Base-by-base conservation (phyloP, 2,888 invertebrate genomes). In the Nemotelus pantherinus region DNA sequence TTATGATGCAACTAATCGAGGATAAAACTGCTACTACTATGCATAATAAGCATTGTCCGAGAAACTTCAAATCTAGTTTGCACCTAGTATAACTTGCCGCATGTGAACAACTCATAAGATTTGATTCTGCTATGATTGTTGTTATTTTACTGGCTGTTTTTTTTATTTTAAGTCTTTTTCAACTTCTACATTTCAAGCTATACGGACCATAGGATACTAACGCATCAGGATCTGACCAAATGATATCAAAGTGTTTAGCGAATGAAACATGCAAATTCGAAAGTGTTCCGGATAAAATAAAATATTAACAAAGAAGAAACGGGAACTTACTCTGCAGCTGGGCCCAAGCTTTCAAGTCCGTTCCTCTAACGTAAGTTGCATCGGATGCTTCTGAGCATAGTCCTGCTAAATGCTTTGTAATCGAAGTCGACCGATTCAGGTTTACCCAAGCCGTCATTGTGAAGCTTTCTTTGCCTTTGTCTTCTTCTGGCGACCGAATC, bases 401-500 rank as follows among this genome's bases (percentile, higher is more conserved):
- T 7, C 91, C 89, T 45, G 91, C 90, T 78, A 96, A 91, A 82
- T 95, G 93, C 43, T 91, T 90, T 50, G 94, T 93, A 80, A 95
- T 91, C 77, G 93, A 89, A 79, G 89, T 89, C 7, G 93, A 90
- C 82, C 91, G 90, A 77, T 91, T 89, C 67, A 93, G 86, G 82
- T 93, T 91, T 47, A 97, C 91, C 88, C 93, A 92, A 76, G 95
- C 92, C 82, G 96, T 95, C 90, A 97, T 93, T 3, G 94, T 93
- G 81, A 93, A 92, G 84, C 93, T 94, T 70, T 94, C 93, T 84
- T 93, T 92, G 2, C 95, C 95, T 81, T 92, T 91, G 84, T 97
- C 96, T 83, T 97, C 96, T 85, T 98, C 98, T 0, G 97, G 96
- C 0, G 93, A 92, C 50, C 98, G 90, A 58, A 97, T 92, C 25